phyloP scores from a whole-genome alignment of 2,888 invertebrate genomes.

The Temnothorax rugatulus region DNA sequence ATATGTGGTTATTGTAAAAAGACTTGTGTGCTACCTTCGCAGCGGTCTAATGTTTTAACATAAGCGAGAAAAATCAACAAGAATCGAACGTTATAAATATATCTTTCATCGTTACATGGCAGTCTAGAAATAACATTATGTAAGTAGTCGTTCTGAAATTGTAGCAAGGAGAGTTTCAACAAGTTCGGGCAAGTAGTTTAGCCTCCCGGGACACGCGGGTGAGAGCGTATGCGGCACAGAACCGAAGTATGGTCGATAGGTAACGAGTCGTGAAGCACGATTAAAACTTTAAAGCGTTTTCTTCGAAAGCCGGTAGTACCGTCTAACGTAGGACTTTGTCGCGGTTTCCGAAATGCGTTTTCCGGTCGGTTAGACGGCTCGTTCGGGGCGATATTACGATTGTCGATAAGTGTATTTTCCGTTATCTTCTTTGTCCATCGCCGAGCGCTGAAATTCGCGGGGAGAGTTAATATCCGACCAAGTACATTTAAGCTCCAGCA shows the following conservation, averaged over 20 bases:
- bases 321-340: constrained; percentile 68
- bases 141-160: constrained; percentile 57
- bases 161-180: constrained; percentile 59
- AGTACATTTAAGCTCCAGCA: constrained; percentile 10
- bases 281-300: constrained; percentile 79
- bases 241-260: constrained; percentile 70
- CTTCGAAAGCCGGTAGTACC: constrained; percentile 58
- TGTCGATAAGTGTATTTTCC: constrained; percentile 53
- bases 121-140: constrained; percentile 39
- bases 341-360: constrained; percentile 72
- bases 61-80: background rate
- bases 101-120: constrained; percentile 45
- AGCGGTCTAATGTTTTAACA: background rate
- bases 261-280: constrained; percentile 78
- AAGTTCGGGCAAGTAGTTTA: constrained; percentile 66
- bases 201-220: constrained; percentile 65
- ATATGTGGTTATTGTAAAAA: background rate
- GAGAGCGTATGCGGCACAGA: constrained; percentile 63
- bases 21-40: background rate
- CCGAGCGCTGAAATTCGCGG: constrained; percentile 24
- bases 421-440: constrained; percentile 22
- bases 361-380: constrained; percentile 69
- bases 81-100: constrained; percentile 31
- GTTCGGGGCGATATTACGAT: constrained; percentile 52
- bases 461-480: constrained; percentile 32